phyloP scores from a whole-genome alignment of 2,888 invertebrate species.

The Adela reaumurella region DNA sequence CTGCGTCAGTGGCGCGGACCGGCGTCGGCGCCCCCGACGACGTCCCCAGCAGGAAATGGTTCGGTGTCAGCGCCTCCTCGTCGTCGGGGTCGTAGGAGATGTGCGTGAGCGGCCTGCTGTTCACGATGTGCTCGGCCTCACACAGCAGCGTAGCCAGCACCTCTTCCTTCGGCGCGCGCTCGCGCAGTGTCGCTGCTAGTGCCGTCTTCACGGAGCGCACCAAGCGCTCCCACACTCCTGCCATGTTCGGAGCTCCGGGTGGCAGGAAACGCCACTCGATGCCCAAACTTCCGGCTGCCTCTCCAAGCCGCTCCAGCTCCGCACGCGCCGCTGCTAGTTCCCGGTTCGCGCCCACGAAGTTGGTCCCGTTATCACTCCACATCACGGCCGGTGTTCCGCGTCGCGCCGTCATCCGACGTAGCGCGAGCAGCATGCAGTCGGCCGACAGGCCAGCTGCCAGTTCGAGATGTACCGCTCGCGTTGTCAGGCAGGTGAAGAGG shows the following conservation, averaged over 20 bases:
- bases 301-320: neutral
- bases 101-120: conserved; percentile 1
- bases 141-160: conserved; percentile 3
- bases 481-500: conserved; percentile 14
- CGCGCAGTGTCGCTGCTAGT: neutral
- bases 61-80: neutral
- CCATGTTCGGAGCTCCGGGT: conserved; percentile 2
- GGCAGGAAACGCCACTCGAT: conserved; percentile 4
- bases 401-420: conserved; percentile 11
- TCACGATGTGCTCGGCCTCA: conserved; percentile 2
- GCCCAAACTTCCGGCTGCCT: neutral
- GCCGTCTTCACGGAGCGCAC: conserved; percentile 2
- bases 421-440: conserved; percentile 9
- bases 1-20: neutral
- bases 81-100: neutral
- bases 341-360: conserved; percentile 6
- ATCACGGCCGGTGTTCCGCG: conserved; percentile 11
- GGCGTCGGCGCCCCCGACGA: neutral
- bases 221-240: conserved; percentile 2
- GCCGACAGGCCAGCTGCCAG: conserved; percentile 10
- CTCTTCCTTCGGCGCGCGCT: neutral
- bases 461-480: conserved; percentile 14
- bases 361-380: conserved; percentile 10
- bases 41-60: neutral
- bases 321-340: neutral